Conservation (phyloP, 2,113 vertebrate species). For the Callaeas wilsoni region DNA sequence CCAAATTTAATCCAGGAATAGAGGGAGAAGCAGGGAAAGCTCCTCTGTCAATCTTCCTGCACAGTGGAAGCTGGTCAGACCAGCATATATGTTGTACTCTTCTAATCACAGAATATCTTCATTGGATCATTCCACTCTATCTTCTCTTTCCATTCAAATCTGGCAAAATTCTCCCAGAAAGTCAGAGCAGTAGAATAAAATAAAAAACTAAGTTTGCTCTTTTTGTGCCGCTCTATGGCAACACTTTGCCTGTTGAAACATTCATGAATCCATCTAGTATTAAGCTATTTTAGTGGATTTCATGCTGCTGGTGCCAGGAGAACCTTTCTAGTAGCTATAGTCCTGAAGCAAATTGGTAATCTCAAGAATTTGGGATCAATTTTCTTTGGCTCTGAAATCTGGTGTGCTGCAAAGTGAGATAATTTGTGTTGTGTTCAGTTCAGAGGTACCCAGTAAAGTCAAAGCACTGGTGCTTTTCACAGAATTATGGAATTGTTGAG, state of each 20-base stretch:
- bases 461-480: neutral
- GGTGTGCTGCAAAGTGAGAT: neutral
- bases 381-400: neutral
- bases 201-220: neutral
- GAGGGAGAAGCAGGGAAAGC: neutral
- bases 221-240: neutral
- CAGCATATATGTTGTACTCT: neutral
- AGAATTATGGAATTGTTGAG: neutral
- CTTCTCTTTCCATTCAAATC: neutral
- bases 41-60: neutral
- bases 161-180: neutral
- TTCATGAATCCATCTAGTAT: neutral
- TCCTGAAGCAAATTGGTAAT: neutral
- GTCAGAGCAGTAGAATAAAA: neutral
- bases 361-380: neutral
- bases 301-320: neutral
- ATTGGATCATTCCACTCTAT: neutral
- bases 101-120: neutral
- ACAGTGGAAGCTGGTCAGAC: neutral
- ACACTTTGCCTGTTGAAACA: neutral
- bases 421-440: neutral
- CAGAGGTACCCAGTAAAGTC: neutral
- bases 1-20: neutral
- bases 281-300: constrained; percentile 1
- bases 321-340: neutral